Percentiles rank a stretch among this genome's conserved stretches.
phyloP scores from a whole-genome alignment of 2,888 invertebrate genomes.

The Coenonympha arcania region DNA sequence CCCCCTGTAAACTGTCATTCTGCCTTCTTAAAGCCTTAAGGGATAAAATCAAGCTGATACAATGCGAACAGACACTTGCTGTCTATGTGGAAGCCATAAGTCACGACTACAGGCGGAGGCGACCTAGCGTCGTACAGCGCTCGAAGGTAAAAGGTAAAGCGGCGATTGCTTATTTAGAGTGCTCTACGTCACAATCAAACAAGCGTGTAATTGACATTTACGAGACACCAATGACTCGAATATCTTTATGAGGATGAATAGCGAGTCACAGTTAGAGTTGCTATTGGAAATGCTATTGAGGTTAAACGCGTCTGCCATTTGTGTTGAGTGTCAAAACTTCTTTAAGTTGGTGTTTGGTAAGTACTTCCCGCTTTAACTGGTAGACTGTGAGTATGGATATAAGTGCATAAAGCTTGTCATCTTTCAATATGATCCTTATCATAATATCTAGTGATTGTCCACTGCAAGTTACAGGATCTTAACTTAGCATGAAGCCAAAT shows the following conservation, averaged over 20 bases:
- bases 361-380: no score
- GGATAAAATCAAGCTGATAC: constrained; percentile 1
- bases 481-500: no score
- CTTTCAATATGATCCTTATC: no score
- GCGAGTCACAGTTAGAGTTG: background rate
- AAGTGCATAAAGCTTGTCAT: no score
- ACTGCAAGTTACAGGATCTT: no score
- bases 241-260: background rate
- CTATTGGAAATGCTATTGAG: background rate
- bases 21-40: no score
- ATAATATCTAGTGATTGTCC: no score
- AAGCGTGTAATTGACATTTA: constrained; percentile 17
- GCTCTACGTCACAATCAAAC: constrained; percentile 22
- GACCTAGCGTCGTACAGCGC: constrained; percentile 27
- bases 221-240: constrained; percentile 8
- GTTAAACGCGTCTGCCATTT: no score
- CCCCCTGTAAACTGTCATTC: no score
- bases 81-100: constrained; percentile 30
- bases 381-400: no score
- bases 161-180: constrained; percentile 16
- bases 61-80: constrained; percentile 21
- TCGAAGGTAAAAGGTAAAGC: constrained; percentile 29
- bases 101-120: constrained; percentile 32
- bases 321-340: no score
- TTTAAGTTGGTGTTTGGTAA: no score